Evolutionary conservation across 2,888 invertebrate genomes (phyloP).

Genomic region (Mesorhabditis belari): DNA sequence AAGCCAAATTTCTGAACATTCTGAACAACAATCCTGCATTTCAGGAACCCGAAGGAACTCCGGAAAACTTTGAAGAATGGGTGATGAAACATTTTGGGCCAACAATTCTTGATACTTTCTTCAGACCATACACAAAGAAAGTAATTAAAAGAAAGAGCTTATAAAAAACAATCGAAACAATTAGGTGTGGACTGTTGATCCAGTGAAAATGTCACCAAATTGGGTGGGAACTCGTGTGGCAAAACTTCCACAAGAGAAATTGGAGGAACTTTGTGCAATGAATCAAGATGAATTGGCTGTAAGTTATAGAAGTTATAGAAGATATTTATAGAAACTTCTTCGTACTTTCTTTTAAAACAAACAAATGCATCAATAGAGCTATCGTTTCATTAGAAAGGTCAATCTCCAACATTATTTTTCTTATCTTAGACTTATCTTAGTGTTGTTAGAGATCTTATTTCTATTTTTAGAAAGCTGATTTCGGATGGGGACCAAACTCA

Average conservation of each 20-base stretch:
- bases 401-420: no score
- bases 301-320: no score
- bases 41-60: slow-evolving; percentile 16
- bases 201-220: slow-evolving; percentile 45
- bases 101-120: slow-evolving; percentile 47
- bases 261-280: slow-evolving; percentile 49
- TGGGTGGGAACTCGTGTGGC: slow-evolving; percentile 52
- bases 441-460: no score
- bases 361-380: no score
- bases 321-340: no score
- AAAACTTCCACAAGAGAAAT: slow-evolving; percentile 49
- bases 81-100: slow-evolving; percentile 50
- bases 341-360: no score
- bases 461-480: slow-evolving; percentile 44
- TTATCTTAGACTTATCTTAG: no score
- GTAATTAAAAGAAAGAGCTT: no score
- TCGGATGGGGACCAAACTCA: slow-evolving; percentile 52
- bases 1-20: no score
- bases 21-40: no score
- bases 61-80: slow-evolving; percentile 50
- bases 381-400: no score
- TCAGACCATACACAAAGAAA: slow-evolving; percentile 52
- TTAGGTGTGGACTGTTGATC: slow-evolving; percentile 50
- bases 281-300: slow-evolving; percentile 41
- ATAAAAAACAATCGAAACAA: no score